phyloP scores from a whole-genome alignment of 2,888 invertebrate genomes.

The Ormyrus thymus region DNA sequence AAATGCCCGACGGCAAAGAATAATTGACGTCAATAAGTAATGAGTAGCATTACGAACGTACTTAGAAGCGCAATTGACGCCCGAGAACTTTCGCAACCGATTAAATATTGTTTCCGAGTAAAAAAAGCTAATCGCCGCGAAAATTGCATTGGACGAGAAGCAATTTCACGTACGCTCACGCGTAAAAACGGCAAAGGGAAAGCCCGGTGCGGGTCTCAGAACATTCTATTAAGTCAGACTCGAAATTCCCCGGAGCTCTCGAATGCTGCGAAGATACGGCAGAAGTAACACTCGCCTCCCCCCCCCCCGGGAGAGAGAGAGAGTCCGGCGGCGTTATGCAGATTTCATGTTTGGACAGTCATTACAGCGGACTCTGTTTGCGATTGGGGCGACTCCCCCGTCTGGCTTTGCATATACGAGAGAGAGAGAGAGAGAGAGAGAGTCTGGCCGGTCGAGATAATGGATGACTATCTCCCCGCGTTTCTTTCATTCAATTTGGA shows the following conservation, averaged over 20 bases:
- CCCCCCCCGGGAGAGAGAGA: not conserved
- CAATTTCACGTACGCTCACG: not conserved
- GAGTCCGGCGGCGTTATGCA: conserved; percentile 75
- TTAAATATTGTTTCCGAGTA: not conserved
- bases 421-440: not conserved
- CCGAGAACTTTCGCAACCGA: not conserved
- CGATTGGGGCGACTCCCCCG: conserved; percentile 9
- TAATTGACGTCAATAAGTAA: too few species aligned
- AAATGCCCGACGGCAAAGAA: too few species aligned
- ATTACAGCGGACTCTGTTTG: conserved; percentile 64
- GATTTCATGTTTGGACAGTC: conserved; percentile 80
- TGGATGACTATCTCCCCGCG: not conserved
- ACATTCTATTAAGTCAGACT: conserved; percentile 18
- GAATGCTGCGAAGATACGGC: not conserved
- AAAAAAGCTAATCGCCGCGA: not conserved
- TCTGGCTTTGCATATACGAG: not conserved
- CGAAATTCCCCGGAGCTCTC: conserved; percentile 18
- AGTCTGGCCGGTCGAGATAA: not conserved
- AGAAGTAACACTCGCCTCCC: conserved; percentile 59
- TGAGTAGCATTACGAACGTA: too few species aligned
- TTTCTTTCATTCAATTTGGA: not conserved
- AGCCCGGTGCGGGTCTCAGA: not conserved
- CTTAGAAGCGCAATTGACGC: not conserved
- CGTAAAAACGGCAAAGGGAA: not conserved
- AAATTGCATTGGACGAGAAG: not conserved